phyloP scores from a whole-genome alignment of 2,888 invertebrate species.

The Leptodirus hochenwartii region DNA sequence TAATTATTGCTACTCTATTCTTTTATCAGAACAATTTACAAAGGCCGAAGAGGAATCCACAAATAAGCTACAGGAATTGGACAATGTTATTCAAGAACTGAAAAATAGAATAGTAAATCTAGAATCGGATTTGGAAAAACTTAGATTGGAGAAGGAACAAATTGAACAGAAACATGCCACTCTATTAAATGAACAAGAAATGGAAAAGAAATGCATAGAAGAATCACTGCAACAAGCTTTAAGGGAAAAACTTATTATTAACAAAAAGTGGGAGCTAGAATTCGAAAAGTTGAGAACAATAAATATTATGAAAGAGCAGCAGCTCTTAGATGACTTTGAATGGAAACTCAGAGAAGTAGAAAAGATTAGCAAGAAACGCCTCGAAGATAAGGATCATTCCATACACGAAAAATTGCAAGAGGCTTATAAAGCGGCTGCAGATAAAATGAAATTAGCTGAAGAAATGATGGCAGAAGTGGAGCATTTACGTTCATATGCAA shows the following conservation, averaged over 20 bases:
- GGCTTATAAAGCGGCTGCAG: slow-evolving; percentile 24
- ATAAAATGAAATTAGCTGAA: slow-evolving; percentile 24
- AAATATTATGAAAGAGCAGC: slow-evolving; percentile 51
- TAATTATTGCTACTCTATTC: slow-evolving; percentile 6
- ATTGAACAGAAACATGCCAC: slow-evolving; percentile 24
- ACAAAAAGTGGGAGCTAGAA: slow-evolving; percentile 44
- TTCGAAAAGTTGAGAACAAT: slow-evolving; percentile 49
- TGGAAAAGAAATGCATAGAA: slow-evolving; percentile 32
- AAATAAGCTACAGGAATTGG: slow-evolving; percentile 27
- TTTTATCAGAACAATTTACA: slow-evolving; percentile 17
- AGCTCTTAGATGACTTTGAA: slow-evolving; percentile 62
- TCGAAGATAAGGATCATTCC: slow-evolving; percentile 40
- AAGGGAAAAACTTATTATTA: slow-evolving; percentile 36
- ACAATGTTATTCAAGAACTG: slow-evolving; percentile 29
- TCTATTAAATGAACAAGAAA: slow-evolving; percentile 24
- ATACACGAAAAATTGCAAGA: slow-evolving; percentile 34
- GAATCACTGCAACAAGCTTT: slow-evolving; percentile 42
- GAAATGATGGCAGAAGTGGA: slow-evolving; percentile 27
- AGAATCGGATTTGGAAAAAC: slow-evolving; percentile 29
- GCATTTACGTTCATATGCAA: slow-evolving; percentile 34
- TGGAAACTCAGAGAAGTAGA: slow-evolving; percentile 68
- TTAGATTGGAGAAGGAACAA: slow-evolving; percentile 30
- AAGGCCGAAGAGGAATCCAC: slow-evolving; percentile 22
- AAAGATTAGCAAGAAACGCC: slow-evolving; percentile 42
- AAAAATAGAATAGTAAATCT: slow-evolving; percentile 30